phyloP scores from a whole-genome alignment of 2,797 vertebrate genomes.

The Microctenopoma steveboyesi region DNA sequence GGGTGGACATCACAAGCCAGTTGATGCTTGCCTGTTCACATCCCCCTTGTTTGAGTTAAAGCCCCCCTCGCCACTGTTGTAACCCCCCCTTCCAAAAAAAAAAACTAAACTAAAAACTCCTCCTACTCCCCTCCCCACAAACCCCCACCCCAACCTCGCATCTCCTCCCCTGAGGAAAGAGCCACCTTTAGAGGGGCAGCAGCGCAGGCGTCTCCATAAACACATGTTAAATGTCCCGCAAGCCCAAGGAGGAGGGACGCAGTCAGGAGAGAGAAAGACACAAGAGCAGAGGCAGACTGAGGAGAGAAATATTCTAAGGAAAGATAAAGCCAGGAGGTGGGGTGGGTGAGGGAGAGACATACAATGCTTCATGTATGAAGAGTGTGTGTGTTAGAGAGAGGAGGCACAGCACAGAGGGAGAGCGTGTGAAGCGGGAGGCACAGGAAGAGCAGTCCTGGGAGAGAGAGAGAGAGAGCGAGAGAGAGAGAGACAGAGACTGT shows the following conservation, averaged over 20 bases:
- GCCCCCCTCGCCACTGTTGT: conserved; percentile 51
- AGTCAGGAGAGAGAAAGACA: conserved; percentile 35
- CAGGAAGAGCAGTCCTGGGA: conserved; percentile 24
- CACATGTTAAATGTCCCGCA: conserved; percentile 79
- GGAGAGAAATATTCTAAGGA: conserved; percentile 56
- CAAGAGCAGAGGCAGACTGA: conserved; percentile 48
- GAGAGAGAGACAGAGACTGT: conserved; percentile 50
- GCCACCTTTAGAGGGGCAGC: conserved; percentile 76
- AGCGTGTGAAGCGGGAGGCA: conserved; percentile 43
- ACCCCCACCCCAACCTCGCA: conserved; percentile 55
- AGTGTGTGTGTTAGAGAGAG: conserved; percentile 54
- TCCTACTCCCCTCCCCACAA: conserved; percentile 31
- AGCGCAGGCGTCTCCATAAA: conserved; percentile 69
- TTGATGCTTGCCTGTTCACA: conserved; percentile 58
- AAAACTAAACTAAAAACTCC: too few relatives aligned
- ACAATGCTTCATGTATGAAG: conserved; percentile 38
- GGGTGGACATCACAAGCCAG: conserved; percentile 58
- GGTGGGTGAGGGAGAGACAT: conserved; percentile 47
- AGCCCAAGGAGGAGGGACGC: conserved; percentile 60
- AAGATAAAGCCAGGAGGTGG: conserved; percentile 67
- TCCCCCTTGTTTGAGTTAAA: conserved; percentile 62
- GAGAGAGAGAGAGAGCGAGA: conserved; percentile 54
- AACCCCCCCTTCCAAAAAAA: conserved; percentile 28
- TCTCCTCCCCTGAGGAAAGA: conserved; percentile 78
- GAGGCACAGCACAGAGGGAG: conserved; percentile 49